Evolutionary conservation across 2,797 vertebrate species (phyloP), one percentile per base, ranked within the genome.

Genomic region (Nannoperca australis): DNA sequence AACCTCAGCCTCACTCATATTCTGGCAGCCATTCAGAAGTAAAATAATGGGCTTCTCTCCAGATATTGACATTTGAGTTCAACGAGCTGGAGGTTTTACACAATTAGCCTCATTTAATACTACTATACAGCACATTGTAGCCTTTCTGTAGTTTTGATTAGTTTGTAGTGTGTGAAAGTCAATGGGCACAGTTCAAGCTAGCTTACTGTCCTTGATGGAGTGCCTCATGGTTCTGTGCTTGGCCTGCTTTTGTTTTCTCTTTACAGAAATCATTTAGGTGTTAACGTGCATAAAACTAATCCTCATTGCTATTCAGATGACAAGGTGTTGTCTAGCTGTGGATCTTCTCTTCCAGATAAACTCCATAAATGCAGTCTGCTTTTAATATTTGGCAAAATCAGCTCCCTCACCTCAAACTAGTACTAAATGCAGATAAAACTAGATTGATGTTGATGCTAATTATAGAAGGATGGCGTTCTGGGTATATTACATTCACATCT

Each of bases 171-270:
- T 59, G 17, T 24, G 27, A 53, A 34, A 34, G 36, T 24, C 24
- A 36, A 7, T 45, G 17, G 12, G 24, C 12, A 15, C 11, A n/a
- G 11, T 32, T n/a, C 15, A 56, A 17, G 7, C 30, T 51, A 36
- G 40, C 6, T 42, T 13, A 36, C 10, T 55, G 45, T 22, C 15
- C 5, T 49, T 49, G 42, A 30, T 30, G 24, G 65, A 69, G 61
- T 62, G 24, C 3, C 56, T 70, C 71, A 79, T n/a, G 65, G 68
- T 20, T 74, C 50, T 71, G 32, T 75, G n/a, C 36, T 79, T 32
- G 22, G 59, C 0, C 50, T 34, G 6, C 22, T 60, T 69, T 44
- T 5, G 36, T 40, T 72, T 64, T 34, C 7, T 54, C 27, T 34
- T 70, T 36, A 36, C 22, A 63, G 47, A 0, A 67, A 75, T 45